Conservation (phyloP, 2,797 vertebrate genomes). For the Triplophysa yarkandensis region DNA sequence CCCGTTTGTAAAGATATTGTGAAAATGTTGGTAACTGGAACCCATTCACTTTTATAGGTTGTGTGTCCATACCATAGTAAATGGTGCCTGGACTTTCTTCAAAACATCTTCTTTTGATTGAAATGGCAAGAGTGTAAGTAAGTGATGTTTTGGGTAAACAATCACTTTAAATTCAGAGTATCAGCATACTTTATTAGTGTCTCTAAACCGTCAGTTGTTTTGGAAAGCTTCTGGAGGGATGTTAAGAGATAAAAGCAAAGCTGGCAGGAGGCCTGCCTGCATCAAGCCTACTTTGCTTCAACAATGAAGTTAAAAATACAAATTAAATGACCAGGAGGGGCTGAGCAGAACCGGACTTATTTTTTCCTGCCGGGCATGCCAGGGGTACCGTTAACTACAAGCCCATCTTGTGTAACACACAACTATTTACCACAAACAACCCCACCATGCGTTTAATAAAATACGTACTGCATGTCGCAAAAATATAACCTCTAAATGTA, state of each 20-base stretch:
- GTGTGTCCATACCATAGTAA: too few relatives aligned
- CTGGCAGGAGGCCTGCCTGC: conserved; percentile 45
- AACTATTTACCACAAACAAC: conserved; percentile 1
- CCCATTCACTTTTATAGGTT: too few relatives aligned
- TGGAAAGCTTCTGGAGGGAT: conserved; percentile 20
- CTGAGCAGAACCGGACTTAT: conserved; percentile 44
- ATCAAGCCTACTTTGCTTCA: conserved; percentile 41
- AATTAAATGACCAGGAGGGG: conserved; percentile 46
- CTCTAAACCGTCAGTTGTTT: conserved; percentile 18
- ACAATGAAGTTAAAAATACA: conserved; percentile 62
- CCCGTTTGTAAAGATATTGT: too few relatives aligned
- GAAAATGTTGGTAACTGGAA: too few relatives aligned
- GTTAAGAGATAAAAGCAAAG: conserved; percentile 42
- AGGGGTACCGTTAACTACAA: conserved; percentile 50
- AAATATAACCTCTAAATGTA: conserved; percentile 2
- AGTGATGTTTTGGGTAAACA: too few relatives aligned
- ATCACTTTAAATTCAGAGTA: not conserved
- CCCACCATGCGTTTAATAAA: conserved; percentile 18
- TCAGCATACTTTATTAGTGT: not conserved
- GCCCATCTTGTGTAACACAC: conserved; percentile 25
- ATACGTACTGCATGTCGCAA: conserved; percentile 3
- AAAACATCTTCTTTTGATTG: too few relatives aligned
- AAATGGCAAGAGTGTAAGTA: too few relatives aligned
- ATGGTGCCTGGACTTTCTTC: too few relatives aligned
- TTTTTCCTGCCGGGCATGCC: conserved; percentile 58